phyloP scores from a whole-genome alignment of 2,113 vertebrate genomes.

The Empidonax traillii region DNA sequence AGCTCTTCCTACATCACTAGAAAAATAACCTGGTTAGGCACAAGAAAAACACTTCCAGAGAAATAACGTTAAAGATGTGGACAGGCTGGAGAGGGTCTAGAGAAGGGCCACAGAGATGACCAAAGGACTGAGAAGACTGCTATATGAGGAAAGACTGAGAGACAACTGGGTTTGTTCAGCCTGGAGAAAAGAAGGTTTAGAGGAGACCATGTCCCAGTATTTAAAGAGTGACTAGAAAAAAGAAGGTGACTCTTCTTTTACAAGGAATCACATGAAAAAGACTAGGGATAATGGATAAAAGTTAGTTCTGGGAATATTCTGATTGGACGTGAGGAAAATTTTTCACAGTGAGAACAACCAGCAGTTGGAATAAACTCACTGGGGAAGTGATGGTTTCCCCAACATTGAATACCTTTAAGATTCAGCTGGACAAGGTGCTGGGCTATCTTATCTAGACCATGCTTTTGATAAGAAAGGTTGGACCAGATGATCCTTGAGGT shows the following conservation, averaged over 20 bases:
- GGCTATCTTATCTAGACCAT: rapidly evolving
- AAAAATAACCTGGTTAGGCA: neutral
- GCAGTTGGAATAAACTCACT: neutral
- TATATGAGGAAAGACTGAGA: neutral
- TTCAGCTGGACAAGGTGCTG: neutral
- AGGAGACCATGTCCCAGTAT: neutral
- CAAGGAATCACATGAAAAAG: neutral
- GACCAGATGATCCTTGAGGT: neutral
- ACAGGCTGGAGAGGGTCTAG: neutral
- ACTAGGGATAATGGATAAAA: neutral
- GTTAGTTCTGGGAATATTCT: neutral
- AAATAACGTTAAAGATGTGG: neutral
- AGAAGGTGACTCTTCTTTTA: neutral
- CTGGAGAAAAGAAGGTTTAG: neutral
- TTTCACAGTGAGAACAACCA: neutral
- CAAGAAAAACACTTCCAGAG: neutral
- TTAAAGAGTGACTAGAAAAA: neutral
- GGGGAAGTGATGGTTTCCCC: neutral
- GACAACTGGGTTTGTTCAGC: neutral
- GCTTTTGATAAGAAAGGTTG: neutral
- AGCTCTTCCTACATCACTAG: neutral
- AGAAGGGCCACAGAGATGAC: neutral
- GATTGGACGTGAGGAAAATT: neutral
- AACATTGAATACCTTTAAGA: rapidly evolving
- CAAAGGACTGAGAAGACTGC: neutral